Conservation (phyloP, 2,888 invertebrate species). For the Apotomis turbidana region DNA sequence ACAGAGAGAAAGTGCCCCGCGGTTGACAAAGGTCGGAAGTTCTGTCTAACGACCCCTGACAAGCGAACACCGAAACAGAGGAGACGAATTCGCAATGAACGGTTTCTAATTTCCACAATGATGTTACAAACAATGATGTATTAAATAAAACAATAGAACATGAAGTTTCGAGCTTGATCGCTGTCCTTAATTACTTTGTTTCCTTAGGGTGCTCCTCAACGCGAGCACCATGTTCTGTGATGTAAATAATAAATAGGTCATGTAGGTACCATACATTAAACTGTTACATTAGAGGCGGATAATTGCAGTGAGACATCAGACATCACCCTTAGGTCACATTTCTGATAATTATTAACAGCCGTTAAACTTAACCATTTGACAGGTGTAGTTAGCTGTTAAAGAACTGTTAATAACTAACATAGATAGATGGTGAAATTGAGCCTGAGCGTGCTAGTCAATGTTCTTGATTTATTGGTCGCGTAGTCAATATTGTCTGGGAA, state of each 20-base stretch:
- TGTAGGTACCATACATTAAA: too few species aligned
- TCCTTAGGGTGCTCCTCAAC: neutral
- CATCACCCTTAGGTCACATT: too few species aligned
- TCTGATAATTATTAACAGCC: too few species aligned
- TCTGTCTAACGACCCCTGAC: constrained; percentile 74
- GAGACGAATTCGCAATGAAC: constrained; percentile 51
- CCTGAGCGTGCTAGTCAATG: neutral
- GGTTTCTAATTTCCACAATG: constrained; percentile 53
- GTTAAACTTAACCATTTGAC: too few species aligned
- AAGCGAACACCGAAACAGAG: constrained; percentile 50
- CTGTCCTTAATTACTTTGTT: constrained; percentile 12
- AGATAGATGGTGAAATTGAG: too few species aligned
- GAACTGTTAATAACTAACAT: too few species aligned
- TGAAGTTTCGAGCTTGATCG: constrained; percentile 5
- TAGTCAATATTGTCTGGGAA: constrained; percentile 17
- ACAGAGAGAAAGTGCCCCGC: constrained; percentile 67
- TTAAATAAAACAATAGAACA: constrained; percentile 30
- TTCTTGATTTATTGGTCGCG: constrained; percentile 16
- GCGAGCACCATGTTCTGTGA: too few species aligned
- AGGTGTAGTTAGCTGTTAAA: too few species aligned
- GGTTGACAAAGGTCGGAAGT: constrained; percentile 80
- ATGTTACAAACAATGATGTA: constrained; percentile 35
- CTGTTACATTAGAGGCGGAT: too few species aligned
- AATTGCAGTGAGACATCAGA: too few species aligned
- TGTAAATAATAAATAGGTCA: too few species aligned